Evolutionary conservation across 2,113 vertebrate genomes (phyloP).

Genomic region (Neodon shergylaensis): DNA sequence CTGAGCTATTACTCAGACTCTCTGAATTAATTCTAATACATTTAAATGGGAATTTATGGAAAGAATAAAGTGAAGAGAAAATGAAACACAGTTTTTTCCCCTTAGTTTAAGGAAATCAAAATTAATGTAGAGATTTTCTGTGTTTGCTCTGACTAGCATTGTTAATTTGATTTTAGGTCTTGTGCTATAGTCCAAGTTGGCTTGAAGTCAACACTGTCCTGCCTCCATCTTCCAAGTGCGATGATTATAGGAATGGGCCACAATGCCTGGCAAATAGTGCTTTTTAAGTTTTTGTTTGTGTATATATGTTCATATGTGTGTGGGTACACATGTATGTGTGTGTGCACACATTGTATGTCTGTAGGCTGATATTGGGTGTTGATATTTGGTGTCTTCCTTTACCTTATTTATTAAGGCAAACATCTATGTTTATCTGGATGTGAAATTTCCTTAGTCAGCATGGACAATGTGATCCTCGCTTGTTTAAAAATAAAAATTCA

Average conservation of each 20-base stretch:
- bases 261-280: not conserved
- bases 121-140: not conserved
- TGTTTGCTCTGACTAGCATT: not conserved
- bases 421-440: not conserved
- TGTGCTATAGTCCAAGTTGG: not conserved
- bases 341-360: not conserved
- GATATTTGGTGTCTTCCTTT: not conserved
- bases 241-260: not conserved
- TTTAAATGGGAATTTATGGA: not conserved
- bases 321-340: not conserved
- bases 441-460: not conserved
- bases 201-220: not conserved
- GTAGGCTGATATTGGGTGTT: not conserved
- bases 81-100: not conserved
- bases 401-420: not conserved
- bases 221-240: too few relatives aligned
- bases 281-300: not conserved
- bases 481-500: conserved; percentile 24
- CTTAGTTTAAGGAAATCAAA: conserved; percentile 29
- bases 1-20: not conserved
- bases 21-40: not conserved
- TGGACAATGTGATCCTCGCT: not conserved
- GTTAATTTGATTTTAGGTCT: not conserved
- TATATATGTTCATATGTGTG: not conserved
- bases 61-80: not conserved